Conservation (phyloP, 2,113 vertebrate species). For the Vulpes lagopus region DNA sequence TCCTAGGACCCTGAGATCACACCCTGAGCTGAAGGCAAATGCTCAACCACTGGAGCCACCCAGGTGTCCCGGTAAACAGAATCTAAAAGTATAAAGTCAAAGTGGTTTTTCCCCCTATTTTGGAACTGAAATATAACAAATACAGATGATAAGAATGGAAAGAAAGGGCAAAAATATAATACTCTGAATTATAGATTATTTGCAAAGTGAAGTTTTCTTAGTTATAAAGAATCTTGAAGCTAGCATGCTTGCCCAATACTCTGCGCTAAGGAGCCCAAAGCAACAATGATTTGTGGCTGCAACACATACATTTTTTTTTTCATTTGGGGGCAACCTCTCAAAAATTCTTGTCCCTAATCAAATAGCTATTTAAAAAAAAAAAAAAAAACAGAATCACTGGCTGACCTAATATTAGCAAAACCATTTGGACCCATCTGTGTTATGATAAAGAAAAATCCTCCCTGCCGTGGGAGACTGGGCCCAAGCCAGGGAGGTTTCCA, state of each 20-base stretch:
- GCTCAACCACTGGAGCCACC: too few relatives aligned
- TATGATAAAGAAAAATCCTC: neutral
- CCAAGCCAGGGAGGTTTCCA: neutral
- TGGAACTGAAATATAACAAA: conserved; percentile 22
- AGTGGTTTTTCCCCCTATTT: neutral
- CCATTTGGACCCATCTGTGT: neutral
- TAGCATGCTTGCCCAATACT: neutral
- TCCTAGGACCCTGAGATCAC: too few relatives aligned
- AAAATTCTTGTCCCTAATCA: conserved; percentile 10
- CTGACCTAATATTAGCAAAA: neutral
- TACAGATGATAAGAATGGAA: neutral
- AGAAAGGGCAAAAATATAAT: neutral
- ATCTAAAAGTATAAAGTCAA: neutral
- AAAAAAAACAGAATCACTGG: neutral
- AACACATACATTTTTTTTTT: neutral
- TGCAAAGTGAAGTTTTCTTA: neutral
- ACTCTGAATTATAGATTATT: neutral
- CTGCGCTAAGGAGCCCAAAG: neutral
- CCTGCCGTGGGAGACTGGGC: neutral
- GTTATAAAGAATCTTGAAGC: neutral
- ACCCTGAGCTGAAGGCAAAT: too few relatives aligned
- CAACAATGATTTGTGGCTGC: neutral
- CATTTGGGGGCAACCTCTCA: neutral
- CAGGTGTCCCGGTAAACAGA: neutral
- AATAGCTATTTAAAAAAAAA: neutral